Percentiles rank a stretch among this genome's conserved stretches.
Evolutionary conservation across 2,113 vertebrate genomes (phyloP).

Genomic region (Oncorhynchus mykiss): DNA sequence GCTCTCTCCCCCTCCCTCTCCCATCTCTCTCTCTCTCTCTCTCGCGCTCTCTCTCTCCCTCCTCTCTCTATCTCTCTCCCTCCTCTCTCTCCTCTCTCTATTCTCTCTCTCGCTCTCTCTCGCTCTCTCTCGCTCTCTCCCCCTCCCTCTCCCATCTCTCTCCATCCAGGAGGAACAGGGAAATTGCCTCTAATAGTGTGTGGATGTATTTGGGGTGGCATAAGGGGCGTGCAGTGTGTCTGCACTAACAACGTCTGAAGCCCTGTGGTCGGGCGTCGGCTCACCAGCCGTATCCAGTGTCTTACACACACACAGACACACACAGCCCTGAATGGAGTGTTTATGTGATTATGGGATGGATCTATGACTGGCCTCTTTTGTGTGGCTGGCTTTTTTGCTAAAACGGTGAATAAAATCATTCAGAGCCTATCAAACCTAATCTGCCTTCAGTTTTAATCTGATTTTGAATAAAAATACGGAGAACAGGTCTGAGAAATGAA

Average conservation of each 20-base stretch:
- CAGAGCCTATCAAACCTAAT: constrained; percentile 28
- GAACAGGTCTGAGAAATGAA: background rate
- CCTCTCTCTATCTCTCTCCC: too few relatives aligned
- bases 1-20: too few relatives aligned
- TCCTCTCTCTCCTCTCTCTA: too few relatives aligned
- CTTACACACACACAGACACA: constrained; percentile 2
- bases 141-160: background rate
- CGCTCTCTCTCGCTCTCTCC: too few relatives aligned
- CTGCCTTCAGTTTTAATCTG: constrained; percentile 41
- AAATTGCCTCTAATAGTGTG: constrained; percentile 73
- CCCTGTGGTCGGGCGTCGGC: constrained; percentile 61
- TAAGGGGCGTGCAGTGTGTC: constrained; percentile 65
- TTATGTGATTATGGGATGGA: constrained; percentile 24
- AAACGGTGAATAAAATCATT: constrained; percentile 40
- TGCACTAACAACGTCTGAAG: constrained; percentile 70
- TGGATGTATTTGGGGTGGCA: constrained; percentile 69
- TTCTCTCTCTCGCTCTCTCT: too few relatives aligned
- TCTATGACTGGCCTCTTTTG: constrained; percentile 8
- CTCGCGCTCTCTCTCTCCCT: too few relatives aligned
- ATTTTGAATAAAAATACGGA: constrained; percentile 35
- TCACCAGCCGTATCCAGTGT: constrained; percentile 56
- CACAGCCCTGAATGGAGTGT: constrained; percentile 48
- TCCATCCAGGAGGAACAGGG: constrained; percentile 64
- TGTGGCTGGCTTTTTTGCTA: constrained; percentile 10
- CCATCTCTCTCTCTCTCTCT: too few relatives aligned